phyloP scores from a whole-genome alignment of 2,113 vertebrate species.

The Tyrannus savana region DNA sequence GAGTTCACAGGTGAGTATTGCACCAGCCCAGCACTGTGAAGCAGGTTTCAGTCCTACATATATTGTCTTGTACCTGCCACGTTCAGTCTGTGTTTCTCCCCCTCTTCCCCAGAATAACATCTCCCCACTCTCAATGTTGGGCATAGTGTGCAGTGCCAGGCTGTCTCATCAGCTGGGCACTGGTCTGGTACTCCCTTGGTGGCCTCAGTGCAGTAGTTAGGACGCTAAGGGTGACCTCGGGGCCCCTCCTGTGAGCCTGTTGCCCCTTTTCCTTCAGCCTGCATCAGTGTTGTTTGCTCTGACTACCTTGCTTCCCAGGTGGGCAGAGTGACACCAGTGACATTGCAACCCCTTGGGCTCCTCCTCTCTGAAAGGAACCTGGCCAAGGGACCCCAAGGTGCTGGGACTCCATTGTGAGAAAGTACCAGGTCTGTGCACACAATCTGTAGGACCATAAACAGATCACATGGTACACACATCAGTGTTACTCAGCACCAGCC shows the following conservation, averaged over 20 bases:
- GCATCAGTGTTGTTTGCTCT: neutral
- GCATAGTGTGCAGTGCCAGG: neutral
- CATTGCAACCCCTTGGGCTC: accelerated
- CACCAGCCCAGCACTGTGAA: neutral
- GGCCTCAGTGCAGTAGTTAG: neutral
- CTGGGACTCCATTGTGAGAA: neutral
- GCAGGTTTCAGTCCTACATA: accelerated
- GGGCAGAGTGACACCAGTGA: neutral
- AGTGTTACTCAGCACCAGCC: neutral
- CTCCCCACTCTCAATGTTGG: accelerated
- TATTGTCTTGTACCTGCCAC: accelerated
- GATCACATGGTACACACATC: neutral
- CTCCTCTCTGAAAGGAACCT: neutral
- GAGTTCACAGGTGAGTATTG: neutral
- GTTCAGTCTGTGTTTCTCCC: accelerated
- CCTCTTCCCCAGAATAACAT: neutral
- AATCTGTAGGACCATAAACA: neutral
- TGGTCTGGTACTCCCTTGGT: accelerated
- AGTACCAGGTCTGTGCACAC: neutral
- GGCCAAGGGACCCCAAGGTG: neutral
- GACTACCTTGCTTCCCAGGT: neutral
- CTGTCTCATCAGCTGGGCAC: neutral
- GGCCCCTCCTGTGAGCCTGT: neutral
- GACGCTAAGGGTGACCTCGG: accelerated
- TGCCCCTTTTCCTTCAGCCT: neutral